phyloP scores from a whole-genome alignment of 2,113 vertebrate genomes.

The Chrysochloris asiatica region DNA sequence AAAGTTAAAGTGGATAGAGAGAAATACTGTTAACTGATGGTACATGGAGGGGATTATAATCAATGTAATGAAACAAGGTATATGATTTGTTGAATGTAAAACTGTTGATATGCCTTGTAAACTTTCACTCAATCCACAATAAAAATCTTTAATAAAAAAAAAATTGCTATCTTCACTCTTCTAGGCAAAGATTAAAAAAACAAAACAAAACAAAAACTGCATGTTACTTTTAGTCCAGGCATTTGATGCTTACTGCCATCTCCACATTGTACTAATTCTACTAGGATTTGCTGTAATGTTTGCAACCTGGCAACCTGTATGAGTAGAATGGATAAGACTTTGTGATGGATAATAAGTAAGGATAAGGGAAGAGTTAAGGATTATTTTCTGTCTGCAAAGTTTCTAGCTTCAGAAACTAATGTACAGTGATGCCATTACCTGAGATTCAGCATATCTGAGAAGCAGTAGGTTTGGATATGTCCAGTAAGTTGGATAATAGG shows the following conservation, averaged over 20 bases:
- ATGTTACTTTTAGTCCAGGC: constrained; percentile 32
- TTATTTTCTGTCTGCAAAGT: background rate
- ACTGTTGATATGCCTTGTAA: no score
- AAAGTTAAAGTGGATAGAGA: no score
- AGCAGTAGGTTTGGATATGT: background rate
- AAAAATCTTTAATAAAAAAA: no score
- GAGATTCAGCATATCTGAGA: background rate
- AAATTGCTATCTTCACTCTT: no score
- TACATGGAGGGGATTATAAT: no score
- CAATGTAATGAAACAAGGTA: no score
- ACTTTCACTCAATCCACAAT: no score
- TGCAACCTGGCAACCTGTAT: background rate
- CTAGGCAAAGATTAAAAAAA: no score
- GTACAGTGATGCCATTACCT: background rate
- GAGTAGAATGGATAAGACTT: background rate
- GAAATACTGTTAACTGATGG: no score
- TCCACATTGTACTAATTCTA: background rate
- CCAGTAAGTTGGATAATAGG: background rate
- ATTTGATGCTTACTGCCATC: constrained; percentile 17
- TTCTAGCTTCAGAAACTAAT: background rate
- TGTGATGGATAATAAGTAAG: background rate
- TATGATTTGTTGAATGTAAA: no score
- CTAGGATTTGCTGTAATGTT: background rate
- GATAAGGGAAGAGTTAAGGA: background rate
- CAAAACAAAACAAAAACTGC: no score